These are phyloP conservation scores for Opisthocomus hoazin DNA, from an alignment of 2,113 vertebrate species.

Conservation along the genomic window DNA sequence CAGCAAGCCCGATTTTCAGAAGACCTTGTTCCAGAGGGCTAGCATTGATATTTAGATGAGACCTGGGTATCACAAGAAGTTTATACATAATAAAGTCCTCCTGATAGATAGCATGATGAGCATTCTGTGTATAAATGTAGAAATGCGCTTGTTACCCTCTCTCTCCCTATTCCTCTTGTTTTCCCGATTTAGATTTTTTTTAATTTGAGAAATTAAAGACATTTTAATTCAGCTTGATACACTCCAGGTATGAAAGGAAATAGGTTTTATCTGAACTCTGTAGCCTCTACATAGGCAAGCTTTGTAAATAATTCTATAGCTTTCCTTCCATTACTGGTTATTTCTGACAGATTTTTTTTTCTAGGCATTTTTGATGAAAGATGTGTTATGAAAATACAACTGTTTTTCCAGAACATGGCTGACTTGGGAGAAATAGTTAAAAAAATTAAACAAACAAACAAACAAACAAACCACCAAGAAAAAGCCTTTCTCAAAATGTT, in stretches of 20 bases:
- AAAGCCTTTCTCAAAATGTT: background rate
- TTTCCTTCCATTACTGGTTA: background rate
- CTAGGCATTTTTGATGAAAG: background rate
- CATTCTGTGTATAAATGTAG: constrained; percentile 9
- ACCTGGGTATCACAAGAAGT: background rate
- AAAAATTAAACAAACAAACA: background rate
- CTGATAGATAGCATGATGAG: background rate
- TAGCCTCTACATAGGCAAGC: background rate
- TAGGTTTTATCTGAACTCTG: background rate
- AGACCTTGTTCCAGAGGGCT: background rate
- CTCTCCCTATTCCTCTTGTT: background rate
- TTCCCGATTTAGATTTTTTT: background rate
- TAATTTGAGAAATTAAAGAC: constrained; percentile 22
- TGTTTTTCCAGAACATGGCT: background rate
- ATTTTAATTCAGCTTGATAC: constrained; percentile 37
- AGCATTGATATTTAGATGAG: background rate
- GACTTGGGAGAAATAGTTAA: background rate
- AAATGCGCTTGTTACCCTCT: background rate
- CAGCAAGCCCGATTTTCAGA: background rate
- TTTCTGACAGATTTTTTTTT: background rate
- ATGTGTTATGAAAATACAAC: background rate
- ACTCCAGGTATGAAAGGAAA: background rate
- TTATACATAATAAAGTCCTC: background rate
- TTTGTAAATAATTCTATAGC: background rate
- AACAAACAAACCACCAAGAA: background rate